Evolutionary conservation across 2,113 vertebrate genomes (phyloP), one percentile per base, ranked within the genome.

Genomic region (Gallinago jamesoni): DNA sequence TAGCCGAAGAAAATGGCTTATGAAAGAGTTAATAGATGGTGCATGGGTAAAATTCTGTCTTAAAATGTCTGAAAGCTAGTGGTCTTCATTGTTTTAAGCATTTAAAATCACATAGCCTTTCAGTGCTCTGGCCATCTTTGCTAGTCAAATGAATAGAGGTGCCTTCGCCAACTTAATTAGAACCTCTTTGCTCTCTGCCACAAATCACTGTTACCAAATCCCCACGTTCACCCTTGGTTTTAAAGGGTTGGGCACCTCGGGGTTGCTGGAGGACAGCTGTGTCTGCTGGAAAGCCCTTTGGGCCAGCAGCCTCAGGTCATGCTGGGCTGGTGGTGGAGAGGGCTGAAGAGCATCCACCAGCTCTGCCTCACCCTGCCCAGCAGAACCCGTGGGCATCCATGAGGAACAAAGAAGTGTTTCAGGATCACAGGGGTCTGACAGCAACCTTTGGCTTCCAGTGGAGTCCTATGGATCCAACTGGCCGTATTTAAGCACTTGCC

Each of bases 141-240:
- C 24, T 57, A 62, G 48, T 6, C 13, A 69, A 84, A 73, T 14
- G 39, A 81, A 74, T 43, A 9, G 1, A 19, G 5, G 10, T 74
- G 14, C 57, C 45, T 68, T 87, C 0, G 0, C 52, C 56, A 90
- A 31, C 22, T 53, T 72, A 48, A 57, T 77, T 53, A 55, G 0
- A 0, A 50, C 53, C 16, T 23, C 35, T 69, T 82, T 59, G 27
- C 39, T 67, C 81, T 66, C 52, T 75, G 5, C 10, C 60, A 41
- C 41, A 59, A 62, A 87, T 66, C 33, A 70, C 1, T 74, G 57
- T 74, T 75, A 72, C 14, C n/a, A 83, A 90, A 70, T 78, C 17
- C 9, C 4, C 1, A 1, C 0, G 8, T 82, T 75, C 9, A n/a
- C 59, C 20, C 0, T 4, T 3, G 1, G 11, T 63, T 64, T 50